phyloP scores from a whole-genome alignment of 2,113 vertebrate genomes.

The Mola mola region DNA sequence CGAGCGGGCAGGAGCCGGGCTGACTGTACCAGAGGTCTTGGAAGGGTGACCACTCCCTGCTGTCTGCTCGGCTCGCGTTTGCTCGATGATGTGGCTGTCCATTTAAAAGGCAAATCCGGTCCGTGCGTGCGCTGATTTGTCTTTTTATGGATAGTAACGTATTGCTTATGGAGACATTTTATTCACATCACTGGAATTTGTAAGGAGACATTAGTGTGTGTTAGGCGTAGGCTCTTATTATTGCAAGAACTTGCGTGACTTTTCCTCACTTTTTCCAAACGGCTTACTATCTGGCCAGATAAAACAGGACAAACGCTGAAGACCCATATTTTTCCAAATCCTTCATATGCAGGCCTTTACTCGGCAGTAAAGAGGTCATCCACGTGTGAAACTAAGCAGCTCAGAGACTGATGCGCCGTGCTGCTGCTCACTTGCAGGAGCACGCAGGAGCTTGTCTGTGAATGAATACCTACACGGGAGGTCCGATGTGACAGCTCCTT shows the following conservation, averaged over 20 bases:
- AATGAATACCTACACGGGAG: background rate
- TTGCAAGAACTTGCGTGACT: background rate
- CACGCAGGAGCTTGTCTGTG: background rate
- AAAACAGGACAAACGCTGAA: conserved; percentile 33
- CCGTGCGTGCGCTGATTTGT: conserved; percentile 3
- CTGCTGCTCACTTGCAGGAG: background rate
- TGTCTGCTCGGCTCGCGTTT: conserved; percentile 41
- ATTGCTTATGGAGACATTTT: conserved; percentile 26
- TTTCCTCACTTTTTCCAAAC: conserved; percentile 39
- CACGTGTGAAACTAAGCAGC: conserved; percentile 22
- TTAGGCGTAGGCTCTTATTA: background rate
- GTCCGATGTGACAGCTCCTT: background rate
- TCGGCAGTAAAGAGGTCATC: conserved; percentile 22
- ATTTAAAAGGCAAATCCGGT: conserved; percentile 51
- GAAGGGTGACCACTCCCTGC: conserved; percentile 51
- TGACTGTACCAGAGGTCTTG: conserved; percentile 58
- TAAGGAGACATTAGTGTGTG: background rate
- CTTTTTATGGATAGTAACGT: background rate
- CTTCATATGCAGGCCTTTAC: conserved; percentile 12
- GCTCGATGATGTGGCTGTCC: conserved; percentile 39
- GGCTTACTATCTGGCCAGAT: conserved; percentile 12
- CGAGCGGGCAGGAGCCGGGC: conserved; percentile 41
- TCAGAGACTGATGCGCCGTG: conserved; percentile 4
- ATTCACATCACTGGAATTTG: conserved; percentile 5
- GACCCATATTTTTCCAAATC: conserved; percentile 13